Percentiles rank a stretch among this genome's conserved stretches.
Conservation (phyloP, 1,140 invertebrate species). For the Ephestia elutella region DNA sequence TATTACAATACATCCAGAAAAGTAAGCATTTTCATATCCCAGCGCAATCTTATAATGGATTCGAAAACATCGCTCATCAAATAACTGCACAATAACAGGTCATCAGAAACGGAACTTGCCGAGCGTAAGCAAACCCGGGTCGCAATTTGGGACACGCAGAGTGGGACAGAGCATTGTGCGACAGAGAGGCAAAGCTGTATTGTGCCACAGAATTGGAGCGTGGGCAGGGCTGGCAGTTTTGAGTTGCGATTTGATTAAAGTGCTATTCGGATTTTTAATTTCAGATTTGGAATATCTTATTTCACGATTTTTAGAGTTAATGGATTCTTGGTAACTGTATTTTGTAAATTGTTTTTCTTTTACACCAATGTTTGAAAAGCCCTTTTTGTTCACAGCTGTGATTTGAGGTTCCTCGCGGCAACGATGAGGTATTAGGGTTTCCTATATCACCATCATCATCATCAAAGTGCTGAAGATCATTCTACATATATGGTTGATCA, state of each 20-base stretch:
- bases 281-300: background rate
- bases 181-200: background rate
- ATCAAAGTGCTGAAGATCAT: too few relatives aligned
- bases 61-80: constrained; percentile 1
- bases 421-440: too few relatives aligned
- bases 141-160: constrained; percentile 4
- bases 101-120: background rate
- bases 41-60: background rate
- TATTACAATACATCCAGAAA: too few relatives aligned
- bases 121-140: background rate
- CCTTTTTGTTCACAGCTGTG: too few relatives aligned
- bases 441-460: too few relatives aligned
- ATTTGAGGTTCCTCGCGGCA: too few relatives aligned
- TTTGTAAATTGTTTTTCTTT: too few relatives aligned
- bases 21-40: background rate
- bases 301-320: background rate
- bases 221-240: background rate
- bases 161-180: constrained; percentile 1
- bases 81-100: constrained; percentile 3
- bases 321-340: too few relatives aligned
- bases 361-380: too few relatives aligned
- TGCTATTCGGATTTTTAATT: background rate
- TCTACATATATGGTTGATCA: too few relatives aligned
- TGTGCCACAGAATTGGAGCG: background rate
- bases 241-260: background rate